phyloP scores from a whole-genome alignment of 2,797 vertebrate species.

The Anabas testudineus region DNA sequence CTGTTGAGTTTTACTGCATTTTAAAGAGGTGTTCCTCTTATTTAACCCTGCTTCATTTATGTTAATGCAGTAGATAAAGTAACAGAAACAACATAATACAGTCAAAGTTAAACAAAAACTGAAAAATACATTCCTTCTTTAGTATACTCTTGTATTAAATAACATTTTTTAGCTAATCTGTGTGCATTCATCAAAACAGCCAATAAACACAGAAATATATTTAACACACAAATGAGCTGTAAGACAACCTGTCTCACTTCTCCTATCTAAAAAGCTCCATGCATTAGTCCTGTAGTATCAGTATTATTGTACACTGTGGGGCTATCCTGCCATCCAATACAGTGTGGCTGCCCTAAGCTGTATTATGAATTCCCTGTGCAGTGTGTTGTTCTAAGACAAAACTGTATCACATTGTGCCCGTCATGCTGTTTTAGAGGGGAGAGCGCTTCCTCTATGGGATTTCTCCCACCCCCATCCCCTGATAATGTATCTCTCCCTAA shows the following conservation, averaged over 20 bases:
- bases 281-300: constrained; percentile 47
- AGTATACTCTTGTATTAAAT: too few relatives aligned
- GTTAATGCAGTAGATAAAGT: not conserved
- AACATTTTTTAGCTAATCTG: not conserved
- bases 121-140: too few relatives aligned
- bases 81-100: not conserved
- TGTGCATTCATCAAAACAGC: not conserved
- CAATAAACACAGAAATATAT: not conserved
- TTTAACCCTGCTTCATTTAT: not conserved
- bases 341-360: constrained; percentile 66
- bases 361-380: constrained; percentile 75
- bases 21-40: not conserved
- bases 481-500: constrained; percentile 83
- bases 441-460: constrained; percentile 81
- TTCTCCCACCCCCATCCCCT: constrained; percentile 75
- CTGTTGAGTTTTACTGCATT: not conserved
- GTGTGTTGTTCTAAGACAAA: constrained; percentile 78
- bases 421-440: constrained; percentile 83
- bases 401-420: constrained; percentile 86
- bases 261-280: constrained; percentile 35
- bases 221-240: constrained; percentile 12
- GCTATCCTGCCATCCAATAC: constrained; percentile 68
- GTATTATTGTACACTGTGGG: constrained; percentile 57
- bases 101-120: not conserved
- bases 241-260: constrained; percentile 22